Base-by-base conservation (phyloP, 2,888 invertebrate species). In the Chelonus formosanus region DNA sequence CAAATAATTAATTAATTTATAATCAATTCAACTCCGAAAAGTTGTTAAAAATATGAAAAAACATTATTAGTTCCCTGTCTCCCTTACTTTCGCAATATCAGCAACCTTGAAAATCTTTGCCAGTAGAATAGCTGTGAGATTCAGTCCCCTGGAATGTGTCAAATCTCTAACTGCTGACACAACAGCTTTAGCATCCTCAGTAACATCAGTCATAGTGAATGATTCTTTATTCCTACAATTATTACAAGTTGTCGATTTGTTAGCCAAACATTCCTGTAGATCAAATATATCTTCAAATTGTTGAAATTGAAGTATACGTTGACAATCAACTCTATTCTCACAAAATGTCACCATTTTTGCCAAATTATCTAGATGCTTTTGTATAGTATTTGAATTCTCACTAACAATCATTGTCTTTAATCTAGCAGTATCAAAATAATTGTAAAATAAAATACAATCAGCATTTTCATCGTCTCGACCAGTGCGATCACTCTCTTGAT, bases 401-500 rank as follows among this genome's bases (percentile, higher is more conserved):
- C 73, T 89, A 90, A 91, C 90, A 60, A 94, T 86, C 83, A 95
- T 87, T 69, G 89, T 88, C 57, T 91, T 86, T 67, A 93, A 88
- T 3, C 94, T 85, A 45, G 88, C 84, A 78, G 92, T 91, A 80
- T 99, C 99, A 0, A 86, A 80, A 80, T 97, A 97, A 62, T 89
- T 89, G 85, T 97, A 99, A 85, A 92, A 97, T 3, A 99, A 87
- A 70, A 96, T 87, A 77, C 98, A 98, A 67, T 90, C 87, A 1
- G 98, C 92, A 1, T 87, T 83, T 65, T 93, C 91, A 0, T 95
- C 96, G 84, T 99, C 99, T 57, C 98, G 88, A 0, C 99, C 99
- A 4, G 98, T 98, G 63, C 99, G 88, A 2, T 98, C 98, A 8
- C 97, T 93, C 86, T 99, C 98, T 84, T 98, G 98, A 86, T 98